phyloP scores from a whole-genome alignment of 2,113 vertebrate species.

The Mohoua ochrocephala region DNA sequence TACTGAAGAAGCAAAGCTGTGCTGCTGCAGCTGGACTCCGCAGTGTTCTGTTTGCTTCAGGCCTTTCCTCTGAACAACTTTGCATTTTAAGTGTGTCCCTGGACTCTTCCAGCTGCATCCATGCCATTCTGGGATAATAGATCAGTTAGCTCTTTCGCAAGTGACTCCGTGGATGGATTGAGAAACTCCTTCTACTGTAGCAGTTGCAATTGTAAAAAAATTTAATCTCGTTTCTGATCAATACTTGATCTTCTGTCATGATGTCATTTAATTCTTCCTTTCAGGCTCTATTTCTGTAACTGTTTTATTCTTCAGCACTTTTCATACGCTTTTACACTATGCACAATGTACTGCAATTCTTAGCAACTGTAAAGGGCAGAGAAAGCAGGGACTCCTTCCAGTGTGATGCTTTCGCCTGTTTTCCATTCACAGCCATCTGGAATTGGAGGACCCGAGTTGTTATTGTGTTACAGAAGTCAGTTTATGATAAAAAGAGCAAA shows the following conservation, averaged over 20 bases:
- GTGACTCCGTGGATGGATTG: not conserved
- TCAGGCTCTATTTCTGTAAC: not conserved
- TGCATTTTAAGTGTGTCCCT: not conserved
- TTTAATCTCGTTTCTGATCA: slow-evolving; percentile 4
- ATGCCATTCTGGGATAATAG: not conserved
- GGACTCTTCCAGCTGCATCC: not conserved
- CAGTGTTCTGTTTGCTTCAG: not conserved
- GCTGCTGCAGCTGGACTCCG: not conserved
- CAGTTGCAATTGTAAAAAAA: not conserved
- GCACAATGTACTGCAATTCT: not conserved
- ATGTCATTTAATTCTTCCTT: not conserved
- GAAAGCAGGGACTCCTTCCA: not conserved
- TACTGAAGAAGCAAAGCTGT: not conserved
- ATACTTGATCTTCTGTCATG: not conserved
- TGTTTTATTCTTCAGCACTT: not conserved
- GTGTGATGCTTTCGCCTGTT: not conserved
- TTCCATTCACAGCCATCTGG: not conserved
- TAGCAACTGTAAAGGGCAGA: not conserved
- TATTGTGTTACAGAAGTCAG: not conserved
- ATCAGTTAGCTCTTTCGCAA: not conserved
- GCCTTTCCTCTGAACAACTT: not conserved
- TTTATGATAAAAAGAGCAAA: not conserved
- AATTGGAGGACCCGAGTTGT: not conserved
- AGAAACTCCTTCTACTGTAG: not conserved
- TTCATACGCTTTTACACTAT: not conserved